These are phyloP conservation scores for Bubo bubo DNA, from an alignment of 2,113 vertebrate species.

Conservation along the genomic window DNA sequence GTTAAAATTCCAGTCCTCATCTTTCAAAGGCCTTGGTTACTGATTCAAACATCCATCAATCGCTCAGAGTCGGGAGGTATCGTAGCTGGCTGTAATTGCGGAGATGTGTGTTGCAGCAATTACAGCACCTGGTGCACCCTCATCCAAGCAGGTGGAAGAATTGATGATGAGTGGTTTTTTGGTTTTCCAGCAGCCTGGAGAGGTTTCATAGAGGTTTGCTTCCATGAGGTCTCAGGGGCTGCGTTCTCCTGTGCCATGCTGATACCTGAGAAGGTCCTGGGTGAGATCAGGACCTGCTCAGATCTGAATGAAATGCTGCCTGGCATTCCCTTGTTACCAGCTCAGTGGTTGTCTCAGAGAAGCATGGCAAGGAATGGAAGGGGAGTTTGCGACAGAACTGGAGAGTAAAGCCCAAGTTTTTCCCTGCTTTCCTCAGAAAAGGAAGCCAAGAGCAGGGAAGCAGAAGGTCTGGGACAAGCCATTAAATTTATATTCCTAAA, in stretches of 20 bases:
- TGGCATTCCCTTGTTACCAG: too few relatives aligned
- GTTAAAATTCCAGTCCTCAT: not conserved
- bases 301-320: not conserved
- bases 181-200: not conserved
- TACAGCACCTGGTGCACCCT: not conserved
- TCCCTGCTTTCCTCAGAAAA: not conserved
- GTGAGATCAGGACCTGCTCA: not conserved
- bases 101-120: not conserved
- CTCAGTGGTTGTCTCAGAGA: not conserved
- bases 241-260: not conserved
- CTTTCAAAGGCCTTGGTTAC: not conserved
- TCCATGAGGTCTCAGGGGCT: not conserved
- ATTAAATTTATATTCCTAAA: not conserved
- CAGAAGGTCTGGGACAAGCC: not conserved
- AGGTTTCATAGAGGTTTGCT: not conserved
- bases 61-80: accelerated
- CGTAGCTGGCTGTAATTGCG: not conserved
- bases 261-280: not conserved
- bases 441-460: not conserved
- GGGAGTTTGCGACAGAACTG: not conserved
- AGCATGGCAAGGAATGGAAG: not conserved
- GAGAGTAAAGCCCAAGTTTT: not conserved
- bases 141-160: not conserved
- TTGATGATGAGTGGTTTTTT: not conserved
- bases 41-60: not conserved